Conservation (phyloP, 2,888 invertebrate species). For the Synanthedon andrenaeformis region DNA sequence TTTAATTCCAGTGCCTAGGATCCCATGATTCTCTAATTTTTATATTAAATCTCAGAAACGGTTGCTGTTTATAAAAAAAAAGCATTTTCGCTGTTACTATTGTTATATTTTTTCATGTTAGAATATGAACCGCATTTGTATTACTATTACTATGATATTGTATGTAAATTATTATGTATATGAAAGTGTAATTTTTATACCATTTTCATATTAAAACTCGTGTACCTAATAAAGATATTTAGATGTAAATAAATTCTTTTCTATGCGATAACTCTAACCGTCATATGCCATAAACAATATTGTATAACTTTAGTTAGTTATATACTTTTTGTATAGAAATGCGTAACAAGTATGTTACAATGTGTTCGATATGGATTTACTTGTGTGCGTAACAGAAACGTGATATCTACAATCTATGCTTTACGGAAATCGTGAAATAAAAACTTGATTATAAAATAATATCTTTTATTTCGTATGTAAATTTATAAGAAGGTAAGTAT, state of each 20-base stretch:
- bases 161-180: constrained; percentile 54
- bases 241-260: constrained; percentile 65
- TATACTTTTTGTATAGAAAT: constrained; percentile 58
- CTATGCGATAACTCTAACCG: constrained; percentile 63
- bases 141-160: constrained; percentile 58
- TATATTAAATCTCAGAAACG: constrained; percentile 36
- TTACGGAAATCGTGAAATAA: constrained; percentile 68
- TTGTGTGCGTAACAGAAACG: constrained; percentile 68
- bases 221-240: constrained; percentile 63
- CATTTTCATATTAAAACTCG: constrained; percentile 67
- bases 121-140: constrained; percentile 61
- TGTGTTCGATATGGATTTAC: constrained; percentile 60
- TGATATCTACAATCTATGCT: constrained; percentile 71
- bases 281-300: constrained; percentile 51
- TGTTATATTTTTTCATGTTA: constrained; percentile 66
- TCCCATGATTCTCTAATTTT: constrained; percentile 37
- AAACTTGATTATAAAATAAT: constrained; percentile 50
- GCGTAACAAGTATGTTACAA: constrained; percentile 45
- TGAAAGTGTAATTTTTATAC: constrained; percentile 70
- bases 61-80: constrained; percentile 41
- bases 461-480: constrained; percentile 6
- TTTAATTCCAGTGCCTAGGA: constrained; percentile 2
- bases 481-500: no score
- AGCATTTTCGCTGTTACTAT: constrained; percentile 62
- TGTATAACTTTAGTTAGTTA: constrained; percentile 14